Percentiles rank a stretch among this genome's conserved stretches.
Evolutionary conservation across 2,888 invertebrate species (phyloP).

Genomic region (Halocaridina rubra): DNA sequence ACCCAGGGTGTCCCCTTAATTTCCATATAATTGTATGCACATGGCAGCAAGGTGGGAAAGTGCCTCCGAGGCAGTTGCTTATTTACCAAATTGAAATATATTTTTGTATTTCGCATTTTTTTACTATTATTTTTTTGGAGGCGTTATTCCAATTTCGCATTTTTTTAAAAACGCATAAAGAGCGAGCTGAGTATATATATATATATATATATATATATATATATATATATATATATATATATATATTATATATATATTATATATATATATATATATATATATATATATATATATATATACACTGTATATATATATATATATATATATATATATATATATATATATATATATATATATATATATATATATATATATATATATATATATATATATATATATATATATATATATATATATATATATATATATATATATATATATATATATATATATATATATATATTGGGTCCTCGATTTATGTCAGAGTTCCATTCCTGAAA

Average conservation of each 20-base stretch:
- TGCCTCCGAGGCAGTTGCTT: no score
- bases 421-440: conserved; percentile 17
- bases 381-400: not conserved
- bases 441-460: conserved; percentile 25
- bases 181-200: no score
- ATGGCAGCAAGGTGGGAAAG: no score
- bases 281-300: conserved; percentile 5
- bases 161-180: no score
- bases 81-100: not conserved
- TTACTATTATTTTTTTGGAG: no score
- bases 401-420: conserved; percentile 6
- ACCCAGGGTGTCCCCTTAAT: no score
- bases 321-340: not conserved
- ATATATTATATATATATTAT: no score
- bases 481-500: no score
- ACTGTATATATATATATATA: not conserved
- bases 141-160: no score
- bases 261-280: not conserved
- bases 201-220: not conserved
- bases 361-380: not conserved
- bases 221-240: not conserved
- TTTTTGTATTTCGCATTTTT: no score
- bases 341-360: not conserved
- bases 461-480: no score
- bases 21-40: no score